These are phyloP conservation scores for Varanus komodoensis DNA, from an alignment of 2,113 vertebrate species.

Conservation along the genomic window DNA sequence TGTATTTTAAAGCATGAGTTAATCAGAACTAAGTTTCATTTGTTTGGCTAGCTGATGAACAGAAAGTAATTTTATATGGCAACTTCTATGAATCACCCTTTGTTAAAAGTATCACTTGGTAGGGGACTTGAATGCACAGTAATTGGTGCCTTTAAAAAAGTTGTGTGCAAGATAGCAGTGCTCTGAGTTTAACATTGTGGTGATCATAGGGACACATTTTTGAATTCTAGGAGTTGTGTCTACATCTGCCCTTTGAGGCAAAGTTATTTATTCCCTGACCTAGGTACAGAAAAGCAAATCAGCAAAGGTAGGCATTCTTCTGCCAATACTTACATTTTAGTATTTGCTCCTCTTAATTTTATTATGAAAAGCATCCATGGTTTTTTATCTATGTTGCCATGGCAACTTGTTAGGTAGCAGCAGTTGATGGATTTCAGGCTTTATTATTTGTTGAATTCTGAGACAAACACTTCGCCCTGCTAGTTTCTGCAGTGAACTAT, in stretches of 20 bases:
- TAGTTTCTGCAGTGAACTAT: slow-evolving; percentile 58
- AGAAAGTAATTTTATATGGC: not conserved
- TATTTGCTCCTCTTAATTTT: slow-evolving; percentile 23
- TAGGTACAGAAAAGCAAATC: not conserved
- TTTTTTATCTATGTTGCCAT: slow-evolving; percentile 47
- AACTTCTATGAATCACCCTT: not conserved
- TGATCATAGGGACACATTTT: not conserved
- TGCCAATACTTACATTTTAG: not conserved
- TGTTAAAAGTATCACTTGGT: not conserved
- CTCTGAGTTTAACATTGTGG: not conserved
- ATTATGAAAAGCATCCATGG: slow-evolving; percentile 27
- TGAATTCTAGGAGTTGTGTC: not conserved
- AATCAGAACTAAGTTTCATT: not conserved
- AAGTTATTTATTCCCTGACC: not conserved
- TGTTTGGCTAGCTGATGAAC: not conserved
- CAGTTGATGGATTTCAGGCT: slow-evolving; percentile 36
- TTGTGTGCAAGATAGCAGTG: not conserved
- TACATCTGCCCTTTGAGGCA: rapidly evolving
- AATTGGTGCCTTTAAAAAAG: rapidly evolving
- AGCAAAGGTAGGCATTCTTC: not conserved
- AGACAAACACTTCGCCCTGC: slow-evolving; percentile 45
- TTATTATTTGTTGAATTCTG: slow-evolving; percentile 51
- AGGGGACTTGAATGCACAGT: not conserved
- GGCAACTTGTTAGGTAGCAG: slow-evolving; percentile 42
- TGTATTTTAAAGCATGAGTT: not conserved